phyloP scores from a whole-genome alignment of 2,113 vertebrate genomes.

The Cyprinodon variegatus region DNA sequence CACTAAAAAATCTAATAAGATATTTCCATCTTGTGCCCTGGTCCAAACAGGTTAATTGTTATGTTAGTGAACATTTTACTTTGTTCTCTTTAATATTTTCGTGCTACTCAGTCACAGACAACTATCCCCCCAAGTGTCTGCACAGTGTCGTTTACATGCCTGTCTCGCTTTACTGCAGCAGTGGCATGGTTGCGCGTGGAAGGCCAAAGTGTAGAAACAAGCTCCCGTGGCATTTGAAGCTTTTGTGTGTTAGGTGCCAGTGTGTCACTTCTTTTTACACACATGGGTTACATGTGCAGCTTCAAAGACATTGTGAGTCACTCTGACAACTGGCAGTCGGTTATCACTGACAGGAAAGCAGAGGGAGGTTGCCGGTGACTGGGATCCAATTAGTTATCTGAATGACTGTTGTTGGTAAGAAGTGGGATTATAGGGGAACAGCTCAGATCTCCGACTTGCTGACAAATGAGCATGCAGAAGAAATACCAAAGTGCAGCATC shows the following conservation, averaged over 20 bases:
- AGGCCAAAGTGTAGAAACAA: slow-evolving; percentile 46
- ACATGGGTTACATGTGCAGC: slow-evolving; percentile 68
- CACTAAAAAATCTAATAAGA: slow-evolving; percentile 46
- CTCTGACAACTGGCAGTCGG: slow-evolving; percentile 44
- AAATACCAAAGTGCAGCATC: background rate
- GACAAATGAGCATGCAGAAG: background rate
- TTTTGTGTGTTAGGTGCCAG: slow-evolving; percentile 15
- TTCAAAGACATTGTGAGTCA: slow-evolving; percentile 63
- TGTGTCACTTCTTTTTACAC: slow-evolving; percentile 39
- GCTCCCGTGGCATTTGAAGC: slow-evolving; percentile 34
- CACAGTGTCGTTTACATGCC: slow-evolving; percentile 77
- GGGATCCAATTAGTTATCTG: slow-evolving; percentile 27
- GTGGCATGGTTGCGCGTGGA: slow-evolving; percentile 75
- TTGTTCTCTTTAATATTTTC: slow-evolving; percentile 63
- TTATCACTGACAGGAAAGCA: slow-evolving; percentile 58
- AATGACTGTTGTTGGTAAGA: slow-evolving; percentile 14
- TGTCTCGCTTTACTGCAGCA: slow-evolving; percentile 68
- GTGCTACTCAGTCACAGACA: slow-evolving; percentile 73
- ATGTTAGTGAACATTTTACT: background rate
- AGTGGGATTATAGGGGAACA: slow-evolving; percentile 4
- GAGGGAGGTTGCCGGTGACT: slow-evolving; percentile 29
- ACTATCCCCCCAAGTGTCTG: slow-evolving; percentile 84
- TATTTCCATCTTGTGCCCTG: slow-evolving; percentile 60
- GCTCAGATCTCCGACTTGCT: slow-evolving; percentile 5
- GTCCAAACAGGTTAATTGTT: slow-evolving; percentile 21